Evolutionary conservation across 2,888 invertebrate genomes (phyloP).

Genomic region (Atethmia centrago): DNA sequence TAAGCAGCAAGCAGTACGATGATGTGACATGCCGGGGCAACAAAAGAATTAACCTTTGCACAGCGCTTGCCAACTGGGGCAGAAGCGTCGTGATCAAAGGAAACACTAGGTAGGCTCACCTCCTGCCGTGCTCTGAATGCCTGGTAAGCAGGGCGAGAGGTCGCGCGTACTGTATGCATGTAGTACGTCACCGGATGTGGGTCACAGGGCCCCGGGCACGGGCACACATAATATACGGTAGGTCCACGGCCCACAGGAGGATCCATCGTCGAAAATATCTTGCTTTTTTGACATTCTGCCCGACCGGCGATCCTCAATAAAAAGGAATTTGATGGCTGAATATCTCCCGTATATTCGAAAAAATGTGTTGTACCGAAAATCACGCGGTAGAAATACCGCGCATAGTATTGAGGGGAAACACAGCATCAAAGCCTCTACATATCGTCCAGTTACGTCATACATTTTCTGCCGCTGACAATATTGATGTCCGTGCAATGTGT

Average conservation of each 20-base stretch:
- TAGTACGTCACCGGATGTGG: constrained; percentile 67
- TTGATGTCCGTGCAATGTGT: not conserved
- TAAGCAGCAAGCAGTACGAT: constrained; percentile 27
- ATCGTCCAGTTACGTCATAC: constrained; percentile 5
- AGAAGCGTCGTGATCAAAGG: constrained; percentile 80
- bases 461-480: not conserved
- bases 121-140: constrained; percentile 78
- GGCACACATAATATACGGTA: constrained; percentile 55
- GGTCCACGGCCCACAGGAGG: no score
- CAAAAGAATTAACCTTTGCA: constrained; percentile 76
- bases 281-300: constrained; percentile 42
- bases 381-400: constrained; percentile 18
- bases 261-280: constrained; percentile 57
- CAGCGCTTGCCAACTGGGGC: constrained; percentile 79
- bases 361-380: constrained; percentile 16
- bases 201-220: constrained; percentile 71
- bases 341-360: not conserved
- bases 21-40: constrained; percentile 53
- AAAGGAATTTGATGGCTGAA: constrained; percentile 33
- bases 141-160: constrained; percentile 71
- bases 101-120: constrained; percentile 73
- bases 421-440: not conserved
- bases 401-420: not conserved
- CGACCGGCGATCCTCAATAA: constrained; percentile 15
- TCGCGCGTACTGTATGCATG: constrained; percentile 58